Percentiles rank a stretch among this genome's conserved stretches.
Evolutionary conservation across 2,113 vertebrate species (phyloP).

Genomic region (Hemibagrus wyckioides): DNA sequence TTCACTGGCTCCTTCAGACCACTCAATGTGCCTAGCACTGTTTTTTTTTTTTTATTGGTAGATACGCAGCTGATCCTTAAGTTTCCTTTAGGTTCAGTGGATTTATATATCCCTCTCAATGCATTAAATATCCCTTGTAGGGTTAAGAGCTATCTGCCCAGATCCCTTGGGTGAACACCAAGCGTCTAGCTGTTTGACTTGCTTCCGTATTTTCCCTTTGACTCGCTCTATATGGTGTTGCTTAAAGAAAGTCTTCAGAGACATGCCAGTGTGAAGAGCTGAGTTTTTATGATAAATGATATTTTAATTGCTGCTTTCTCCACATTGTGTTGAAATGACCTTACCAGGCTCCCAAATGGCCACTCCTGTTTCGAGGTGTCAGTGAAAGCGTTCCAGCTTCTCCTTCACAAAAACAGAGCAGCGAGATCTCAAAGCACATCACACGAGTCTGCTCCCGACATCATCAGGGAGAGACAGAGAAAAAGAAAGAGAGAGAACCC

Average conservation of each 20-base stretch:
- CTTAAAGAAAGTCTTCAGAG: neutral
- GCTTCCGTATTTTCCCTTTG: neutral
- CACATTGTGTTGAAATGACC: neutral
- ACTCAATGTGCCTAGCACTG: too few species aligned
- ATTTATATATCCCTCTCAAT: neutral
- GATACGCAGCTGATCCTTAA: neutral
- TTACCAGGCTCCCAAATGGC: neutral
- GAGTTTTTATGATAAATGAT: neutral
- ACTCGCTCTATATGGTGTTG: neutral
- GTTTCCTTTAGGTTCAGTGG: neutral
- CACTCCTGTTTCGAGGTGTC: neutral
- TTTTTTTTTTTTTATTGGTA: neutral
- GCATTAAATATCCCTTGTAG: neutral
- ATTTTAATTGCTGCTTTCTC: neutral
- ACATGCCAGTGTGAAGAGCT: neutral
- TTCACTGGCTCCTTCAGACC: neutral
- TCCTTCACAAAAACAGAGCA: conserved; percentile 8
- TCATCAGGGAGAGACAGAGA: conserved; percentile 24
- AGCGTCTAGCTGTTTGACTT: neutral
- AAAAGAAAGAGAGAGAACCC: conserved; percentile 9
- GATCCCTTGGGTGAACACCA: neutral
- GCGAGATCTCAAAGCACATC: conserved; percentile 45
- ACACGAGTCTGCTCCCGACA: conserved; percentile 30
- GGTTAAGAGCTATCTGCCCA: neutral
- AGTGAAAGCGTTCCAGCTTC: conserved; percentile 19